Evolutionary conservation across 1,140 invertebrate species (phyloP).

Genomic region (Calephelis nemesis): DNA sequence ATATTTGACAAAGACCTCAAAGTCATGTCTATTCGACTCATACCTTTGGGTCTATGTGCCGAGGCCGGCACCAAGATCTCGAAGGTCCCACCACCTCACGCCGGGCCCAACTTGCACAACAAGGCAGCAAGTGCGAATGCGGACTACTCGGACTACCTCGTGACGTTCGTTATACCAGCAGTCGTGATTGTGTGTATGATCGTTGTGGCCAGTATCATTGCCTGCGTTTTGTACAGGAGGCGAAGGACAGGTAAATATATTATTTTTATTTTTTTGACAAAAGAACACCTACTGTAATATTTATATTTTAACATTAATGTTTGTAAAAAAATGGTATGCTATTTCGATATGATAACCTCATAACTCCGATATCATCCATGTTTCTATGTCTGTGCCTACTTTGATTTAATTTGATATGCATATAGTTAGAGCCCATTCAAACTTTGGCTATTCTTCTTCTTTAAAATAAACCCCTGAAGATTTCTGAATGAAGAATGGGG

Average conservation of each 20-base stretch:
- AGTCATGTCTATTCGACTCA: conserved; percentile 85
- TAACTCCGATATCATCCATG: too few relatives aligned
- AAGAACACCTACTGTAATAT: too few relatives aligned
- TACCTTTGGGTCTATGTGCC: conserved; percentile 86
- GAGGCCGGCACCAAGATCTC: conserved; percentile 77
- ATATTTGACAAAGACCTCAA: conserved; percentile 89
- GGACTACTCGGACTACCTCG: conserved; percentile 92
- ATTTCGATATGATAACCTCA: too few relatives aligned
- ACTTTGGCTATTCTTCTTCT: too few relatives aligned
- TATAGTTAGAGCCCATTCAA: too few relatives aligned
- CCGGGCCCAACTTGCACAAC: conserved; percentile 41
- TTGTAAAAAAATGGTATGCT: too few relatives aligned
- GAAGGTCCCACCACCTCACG: conserved; percentile 46
- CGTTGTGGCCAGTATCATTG: conserved; percentile 90
- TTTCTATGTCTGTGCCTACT: too few relatives aligned
- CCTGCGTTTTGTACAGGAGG: conserved; percentile 92
- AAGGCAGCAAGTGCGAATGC: conserved; percentile 46
- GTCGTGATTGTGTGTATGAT: conserved; percentile 95
- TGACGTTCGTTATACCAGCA: conserved; percentile 94
- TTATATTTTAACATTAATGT: too few relatives aligned
- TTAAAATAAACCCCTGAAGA: too few relatives aligned
- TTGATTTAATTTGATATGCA: too few relatives aligned
- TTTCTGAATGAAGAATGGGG: too few relatives aligned
- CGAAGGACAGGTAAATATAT: conserved; percentile 84
- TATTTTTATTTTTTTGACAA: too few relatives aligned